Conservation (phyloP, 2,113 vertebrate species). For the Tonatia bakeri region DNA sequence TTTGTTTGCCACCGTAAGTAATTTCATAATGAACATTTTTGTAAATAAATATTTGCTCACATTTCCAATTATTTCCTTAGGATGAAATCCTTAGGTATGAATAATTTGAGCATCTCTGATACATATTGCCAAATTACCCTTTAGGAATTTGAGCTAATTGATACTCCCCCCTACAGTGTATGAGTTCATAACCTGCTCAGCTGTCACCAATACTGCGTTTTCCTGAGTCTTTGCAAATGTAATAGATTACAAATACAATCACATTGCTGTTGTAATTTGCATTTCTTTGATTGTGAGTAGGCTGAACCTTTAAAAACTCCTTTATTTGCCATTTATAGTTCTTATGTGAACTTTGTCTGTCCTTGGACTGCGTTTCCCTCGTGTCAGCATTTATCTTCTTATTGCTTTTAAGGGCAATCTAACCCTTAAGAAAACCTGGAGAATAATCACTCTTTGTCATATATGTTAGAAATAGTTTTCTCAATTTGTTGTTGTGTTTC, state of each 20-base stretch:
- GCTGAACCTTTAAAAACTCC: not conserved
- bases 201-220: not conserved
- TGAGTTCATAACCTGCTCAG: not conserved
- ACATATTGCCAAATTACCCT: slow-evolving; percentile 1
- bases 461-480: not conserved
- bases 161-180: not conserved
- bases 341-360: not conserved
- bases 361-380: not conserved
- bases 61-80: slow-evolving; percentile 46
- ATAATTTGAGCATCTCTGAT: slow-evolving; percentile 34
- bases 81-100: slow-evolving; percentile 41
- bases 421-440: not conserved
- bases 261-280: not conserved
- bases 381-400: not conserved
- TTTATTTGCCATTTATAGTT: slow-evolving; percentile 10
- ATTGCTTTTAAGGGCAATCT: not conserved
- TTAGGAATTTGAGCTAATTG: slow-evolving; percentile 37
- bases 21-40: slow-evolving; percentile 34
- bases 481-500: slow-evolving; percentile 9
- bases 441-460: not conserved
- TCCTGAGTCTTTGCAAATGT: not conserved
- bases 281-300: slow-evolving; percentile 18
- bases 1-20: slow-evolving; percentile 37
- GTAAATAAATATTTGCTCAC: slow-evolving; percentile 58
- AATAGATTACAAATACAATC: not conserved